Conservation (phyloP, 1,140 invertebrate genomes). For the Danaus plexippus region DNA sequence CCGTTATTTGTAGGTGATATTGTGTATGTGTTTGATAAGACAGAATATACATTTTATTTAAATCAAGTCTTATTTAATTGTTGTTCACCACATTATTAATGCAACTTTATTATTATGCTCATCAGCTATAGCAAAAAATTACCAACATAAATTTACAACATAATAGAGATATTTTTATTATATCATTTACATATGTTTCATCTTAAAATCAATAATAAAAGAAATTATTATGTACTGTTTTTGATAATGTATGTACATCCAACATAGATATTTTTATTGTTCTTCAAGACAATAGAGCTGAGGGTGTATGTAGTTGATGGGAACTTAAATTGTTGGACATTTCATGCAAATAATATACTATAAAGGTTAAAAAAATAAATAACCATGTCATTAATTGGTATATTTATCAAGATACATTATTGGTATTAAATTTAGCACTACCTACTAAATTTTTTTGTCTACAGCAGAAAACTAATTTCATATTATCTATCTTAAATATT, state of each 20-base stretch:
- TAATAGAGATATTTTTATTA: neutral
- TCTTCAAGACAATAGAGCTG: too few relatives aligned
- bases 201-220: too few relatives aligned
- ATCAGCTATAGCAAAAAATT: slow-evolving; percentile 10
- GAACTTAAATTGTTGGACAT: too few relatives aligned
- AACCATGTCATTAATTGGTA: slow-evolving; percentile 31
- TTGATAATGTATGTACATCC: too few relatives aligned
- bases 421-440: slow-evolving; percentile 48
- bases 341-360: too few relatives aligned
- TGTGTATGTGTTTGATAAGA: slow-evolving; percentile 33
- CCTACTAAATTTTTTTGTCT: slow-evolving; percentile 33
- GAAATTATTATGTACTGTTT: too few relatives aligned
- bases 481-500: slow-evolving; percentile 38
- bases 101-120: slow-evolving; percentile 13
- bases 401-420: slow-evolving; percentile 60
- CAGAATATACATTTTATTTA: slow-evolving; percentile 42
- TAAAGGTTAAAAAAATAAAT: slow-evolving; percentile 13
- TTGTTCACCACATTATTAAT: too few relatives aligned
- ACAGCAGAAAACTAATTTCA: slow-evolving; percentile 46
- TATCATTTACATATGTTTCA: neutral
- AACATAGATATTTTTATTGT: too few relatives aligned
- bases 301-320: too few relatives aligned
- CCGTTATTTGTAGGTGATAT: slow-evolving; percentile 24
- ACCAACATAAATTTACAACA: too few relatives aligned
- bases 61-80: slow-evolving; percentile 16